A percentile compares a stretch with the other conserved stretches of the same genome.
Conservation (phyloP, 2,113 vertebrate genomes). For the Mastomys coucha region DNA sequence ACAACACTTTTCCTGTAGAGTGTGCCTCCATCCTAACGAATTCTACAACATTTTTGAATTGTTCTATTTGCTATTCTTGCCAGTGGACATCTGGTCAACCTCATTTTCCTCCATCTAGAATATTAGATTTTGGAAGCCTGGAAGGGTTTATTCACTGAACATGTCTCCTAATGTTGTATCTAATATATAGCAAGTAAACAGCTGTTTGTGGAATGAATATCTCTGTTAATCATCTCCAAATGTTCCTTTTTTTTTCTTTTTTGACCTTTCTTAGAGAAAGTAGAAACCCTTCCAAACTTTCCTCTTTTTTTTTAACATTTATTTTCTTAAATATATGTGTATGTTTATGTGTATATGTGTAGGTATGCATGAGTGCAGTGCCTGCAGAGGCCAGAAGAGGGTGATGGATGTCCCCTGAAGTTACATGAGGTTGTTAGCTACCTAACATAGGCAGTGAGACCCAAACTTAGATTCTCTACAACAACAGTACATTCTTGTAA, state of each 20-base stretch:
- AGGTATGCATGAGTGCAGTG: background rate
- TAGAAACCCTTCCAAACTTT: background rate
- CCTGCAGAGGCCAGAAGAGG: background rate
- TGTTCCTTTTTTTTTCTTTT: background rate
- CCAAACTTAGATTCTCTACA: background rate
- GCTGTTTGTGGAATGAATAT: background rate
- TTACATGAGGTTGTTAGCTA: background rate
- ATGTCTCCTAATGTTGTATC: background rate
- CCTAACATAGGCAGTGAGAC: background rate
- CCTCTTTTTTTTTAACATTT: background rate
- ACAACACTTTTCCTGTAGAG: background rate
- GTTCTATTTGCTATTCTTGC: background rate
- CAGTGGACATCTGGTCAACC: background rate
- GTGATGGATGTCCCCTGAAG: background rate
- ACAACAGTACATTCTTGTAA: background rate
- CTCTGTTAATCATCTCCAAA: background rate
- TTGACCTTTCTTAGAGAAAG: background rate
- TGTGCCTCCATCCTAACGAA: background rate
- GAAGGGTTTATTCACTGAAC: background rate
- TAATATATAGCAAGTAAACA: constrained; percentile 6
- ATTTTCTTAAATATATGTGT: background rate
- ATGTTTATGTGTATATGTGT: background rate
- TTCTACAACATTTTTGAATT: background rate
- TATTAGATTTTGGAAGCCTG: background rate
- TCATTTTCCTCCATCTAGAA: background rate